Percentiles rank a stretch among this genome's conserved stretches.
These are phyloP conservation scores for Cylloceria caligata DNA, from an alignment of 2,888 invertebrate genomes.

Conservation along the genomic window DNA sequence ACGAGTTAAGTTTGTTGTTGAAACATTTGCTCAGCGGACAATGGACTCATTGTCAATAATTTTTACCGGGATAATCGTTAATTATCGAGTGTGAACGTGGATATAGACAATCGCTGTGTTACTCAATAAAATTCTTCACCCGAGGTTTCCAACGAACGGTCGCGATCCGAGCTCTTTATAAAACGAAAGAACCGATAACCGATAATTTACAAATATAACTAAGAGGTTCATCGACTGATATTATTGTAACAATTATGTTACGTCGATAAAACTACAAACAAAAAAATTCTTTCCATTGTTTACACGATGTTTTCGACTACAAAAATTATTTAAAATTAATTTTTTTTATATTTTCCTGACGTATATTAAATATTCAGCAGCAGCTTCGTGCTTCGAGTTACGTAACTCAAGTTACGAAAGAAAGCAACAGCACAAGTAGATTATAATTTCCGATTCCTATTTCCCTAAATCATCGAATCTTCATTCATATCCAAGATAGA, in stretches of 20 bases:
- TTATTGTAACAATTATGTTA: background rate
- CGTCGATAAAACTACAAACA: too few relatives aligned
- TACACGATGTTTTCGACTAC: too few relatives aligned
- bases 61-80: constrained; percentile 22
- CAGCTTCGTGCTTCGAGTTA: too few relatives aligned
- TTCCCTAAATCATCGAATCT: background rate
- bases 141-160: constrained; percentile 6
- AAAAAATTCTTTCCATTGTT: too few relatives aligned
- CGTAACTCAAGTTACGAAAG: too few relatives aligned
- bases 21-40: constrained; percentile 37
- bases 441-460: background rate
- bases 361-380: too few relatives aligned
- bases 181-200: constrained; percentile 8
- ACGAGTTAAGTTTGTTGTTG: constrained; percentile 26
- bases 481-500: background rate
- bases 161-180: constrained; percentile 1
- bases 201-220: constrained; percentile 9
- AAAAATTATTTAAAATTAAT: too few relatives aligned
- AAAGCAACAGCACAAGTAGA: background rate
- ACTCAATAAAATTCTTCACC: background rate
- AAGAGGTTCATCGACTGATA: constrained; percentile 3
- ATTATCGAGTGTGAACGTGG: constrained; percentile 2
- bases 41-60: constrained; percentile 38
- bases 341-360: too few relatives aligned
- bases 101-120: constrained; percentile 8